A percentile compares a stretch with the other conserved stretches of the same genome.
Conservation (phyloP, 2,113 vertebrate species). For the Galbula dea region DNA sequence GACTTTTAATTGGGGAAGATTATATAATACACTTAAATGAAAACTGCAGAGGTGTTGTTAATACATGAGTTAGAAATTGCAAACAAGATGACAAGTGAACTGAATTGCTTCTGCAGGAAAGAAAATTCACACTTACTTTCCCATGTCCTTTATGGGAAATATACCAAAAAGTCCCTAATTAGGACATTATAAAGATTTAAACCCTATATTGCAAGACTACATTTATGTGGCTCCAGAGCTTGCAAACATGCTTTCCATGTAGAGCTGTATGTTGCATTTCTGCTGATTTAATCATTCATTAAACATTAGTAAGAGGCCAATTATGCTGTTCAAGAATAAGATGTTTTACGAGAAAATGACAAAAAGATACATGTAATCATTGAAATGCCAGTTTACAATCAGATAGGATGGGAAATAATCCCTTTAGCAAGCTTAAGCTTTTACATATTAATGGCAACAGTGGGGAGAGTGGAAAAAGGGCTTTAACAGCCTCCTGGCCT, state of each 20-base stretch:
- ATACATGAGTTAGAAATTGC: neutral
- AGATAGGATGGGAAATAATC: constrained; percentile 79
- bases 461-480: constrained; percentile 61
- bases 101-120: neutral
- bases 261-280: constrained; percentile 45
- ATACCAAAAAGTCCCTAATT: constrained; percentile 22
- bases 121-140: neutral
- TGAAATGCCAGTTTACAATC: constrained; percentile 77
- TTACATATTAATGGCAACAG: constrained; percentile 79
- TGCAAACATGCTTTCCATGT: constrained; percentile 38
- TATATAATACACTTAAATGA: constrained; percentile 13
- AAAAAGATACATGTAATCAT: constrained; percentile 80
- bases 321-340: constrained; percentile 76
- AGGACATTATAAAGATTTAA: constrained; percentile 12
- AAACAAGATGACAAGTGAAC: neutral
- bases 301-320: constrained; percentile 74
- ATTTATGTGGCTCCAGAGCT: constrained; percentile 39
- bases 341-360: constrained; percentile 77
- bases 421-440: constrained; percentile 81
- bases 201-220: neutral
- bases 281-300: constrained; percentile 75
- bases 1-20: constrained; percentile 27
- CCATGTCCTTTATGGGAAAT: neutral
- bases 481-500: constrained; percentile 11
- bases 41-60: constrained; percentile 18